Conservation (phyloP, 2,797 vertebrate species). For the Pipistrellus kuhlii region DNA sequence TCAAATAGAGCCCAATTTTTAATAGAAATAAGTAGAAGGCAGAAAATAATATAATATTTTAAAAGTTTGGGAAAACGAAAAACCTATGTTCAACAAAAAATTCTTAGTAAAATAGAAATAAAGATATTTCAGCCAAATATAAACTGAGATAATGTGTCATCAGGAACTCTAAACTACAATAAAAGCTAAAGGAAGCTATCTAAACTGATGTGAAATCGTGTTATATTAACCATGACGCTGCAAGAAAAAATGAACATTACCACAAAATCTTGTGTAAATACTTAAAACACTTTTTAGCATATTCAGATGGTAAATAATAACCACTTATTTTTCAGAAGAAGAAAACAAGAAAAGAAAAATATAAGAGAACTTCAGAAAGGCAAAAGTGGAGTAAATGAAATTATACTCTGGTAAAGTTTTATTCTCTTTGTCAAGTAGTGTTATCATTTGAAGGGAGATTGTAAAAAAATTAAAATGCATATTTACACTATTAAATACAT, state of each 20-base stretch:
- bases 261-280: background rate
- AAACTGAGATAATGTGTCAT: background rate
- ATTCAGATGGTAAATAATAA: background rate
- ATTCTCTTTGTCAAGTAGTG: background rate
- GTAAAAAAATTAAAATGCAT: background rate
- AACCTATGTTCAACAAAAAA: background rate
- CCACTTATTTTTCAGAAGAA: background rate
- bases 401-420: background rate
- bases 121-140: background rate
- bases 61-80: background rate
- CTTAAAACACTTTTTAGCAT: background rate
- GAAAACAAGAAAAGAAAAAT: background rate
- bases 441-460: background rate
- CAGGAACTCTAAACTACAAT: background rate
- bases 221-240: background rate
- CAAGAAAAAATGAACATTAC: background rate
- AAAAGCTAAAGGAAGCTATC: background rate
- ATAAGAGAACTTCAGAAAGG: background rate
- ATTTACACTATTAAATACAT: background rate
- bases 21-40: background rate
- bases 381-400: background rate
- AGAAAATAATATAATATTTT: background rate
- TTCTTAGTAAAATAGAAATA: background rate
- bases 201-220: background rate
- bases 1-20: background rate